These are phyloP conservation scores for Thera britannica DNA, from an alignment of 2,888 invertebrate species.

Conservation along the genomic window DNA sequence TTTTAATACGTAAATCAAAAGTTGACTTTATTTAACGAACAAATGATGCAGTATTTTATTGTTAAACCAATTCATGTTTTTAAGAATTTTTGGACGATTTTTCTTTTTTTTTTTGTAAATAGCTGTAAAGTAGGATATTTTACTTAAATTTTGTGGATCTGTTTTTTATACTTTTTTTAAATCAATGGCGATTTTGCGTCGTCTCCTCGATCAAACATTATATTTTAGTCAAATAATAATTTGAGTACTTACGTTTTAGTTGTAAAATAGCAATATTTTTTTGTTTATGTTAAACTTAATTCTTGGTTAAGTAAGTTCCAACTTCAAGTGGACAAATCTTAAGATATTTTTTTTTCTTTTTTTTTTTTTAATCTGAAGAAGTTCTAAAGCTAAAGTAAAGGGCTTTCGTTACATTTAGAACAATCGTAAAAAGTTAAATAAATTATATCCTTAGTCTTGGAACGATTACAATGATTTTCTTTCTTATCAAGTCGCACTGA, in stretches of 20 bases:
- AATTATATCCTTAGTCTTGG: conserved; percentile 8
- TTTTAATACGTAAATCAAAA: conserved; percentile 57
- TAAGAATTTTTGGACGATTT: conserved; percentile 74
- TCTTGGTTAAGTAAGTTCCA: conserved; percentile 12
- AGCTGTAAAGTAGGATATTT: conserved; percentile 79
- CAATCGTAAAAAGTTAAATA: conserved; percentile 25
- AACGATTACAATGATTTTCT: background rate
- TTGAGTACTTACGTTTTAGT: conserved; percentile 43
- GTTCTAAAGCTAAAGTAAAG: background rate
- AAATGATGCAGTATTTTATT: conserved; percentile 77
- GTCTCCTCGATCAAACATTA: conserved; percentile 51
- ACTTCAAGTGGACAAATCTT: conserved; percentile 5
- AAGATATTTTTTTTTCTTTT: background rate
- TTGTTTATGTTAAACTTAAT: conserved; percentile 31
- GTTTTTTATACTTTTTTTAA: conserved; percentile 66
- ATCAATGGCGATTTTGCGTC: conserved; percentile 41
- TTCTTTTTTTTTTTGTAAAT: conserved; percentile 75
- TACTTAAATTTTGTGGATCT: conserved; percentile 68
- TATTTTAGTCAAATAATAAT: conserved; percentile 45
- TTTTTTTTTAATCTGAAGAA: background rate
- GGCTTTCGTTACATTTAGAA: conserved; percentile 12
- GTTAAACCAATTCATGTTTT: conserved; percentile 63
- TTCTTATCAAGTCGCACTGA: too few relatives aligned
- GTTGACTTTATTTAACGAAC: conserved; percentile 56
- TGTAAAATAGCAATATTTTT: conserved; percentile 34